These are phyloP conservation scores for Atta colombica DNA, from an alignment of 1,140 invertebrate genomes.

Conservation along the genomic window DNA sequence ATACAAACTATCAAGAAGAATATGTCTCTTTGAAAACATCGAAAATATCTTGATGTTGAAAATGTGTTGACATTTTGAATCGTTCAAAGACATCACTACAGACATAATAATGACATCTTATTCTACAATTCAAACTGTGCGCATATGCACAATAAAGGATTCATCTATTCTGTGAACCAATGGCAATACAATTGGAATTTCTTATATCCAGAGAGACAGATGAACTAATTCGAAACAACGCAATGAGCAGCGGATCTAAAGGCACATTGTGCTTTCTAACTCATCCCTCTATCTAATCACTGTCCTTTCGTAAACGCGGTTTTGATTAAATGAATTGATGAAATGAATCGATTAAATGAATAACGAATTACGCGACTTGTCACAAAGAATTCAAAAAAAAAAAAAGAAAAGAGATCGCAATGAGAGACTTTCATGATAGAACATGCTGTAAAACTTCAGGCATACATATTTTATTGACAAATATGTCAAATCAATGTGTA, in stretches of 20 bases:
- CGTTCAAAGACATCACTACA: neutral
- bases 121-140: neutral
- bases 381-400: conserved; percentile 19
- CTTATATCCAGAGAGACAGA: neutral
- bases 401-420: neutral
- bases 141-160: conserved; percentile 39
- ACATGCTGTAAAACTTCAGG: neutral
- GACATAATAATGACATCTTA: conserved; percentile 16
- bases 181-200: conserved; percentile 39
- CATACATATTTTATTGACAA: conserved; percentile 4
- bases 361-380: conserved; percentile 51
- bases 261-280: conserved; percentile 49
- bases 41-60: too few relatives aligned
- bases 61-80: neutral
- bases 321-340: conserved; percentile 55
- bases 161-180: neutral
- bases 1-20: neutral
- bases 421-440: neutral
- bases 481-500: neutral
- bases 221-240: conserved; percentile 11
- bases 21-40: neutral
- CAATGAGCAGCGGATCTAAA: conserved; percentile 45
- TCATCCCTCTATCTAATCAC: conserved; percentile 60
- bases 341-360: conserved; percentile 45
- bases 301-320: conserved; percentile 42